These are phyloP conservation scores for Lipotes vexillifer DNA, from an alignment of 2,113 vertebrate species.

Conservation along the genomic window DNA sequence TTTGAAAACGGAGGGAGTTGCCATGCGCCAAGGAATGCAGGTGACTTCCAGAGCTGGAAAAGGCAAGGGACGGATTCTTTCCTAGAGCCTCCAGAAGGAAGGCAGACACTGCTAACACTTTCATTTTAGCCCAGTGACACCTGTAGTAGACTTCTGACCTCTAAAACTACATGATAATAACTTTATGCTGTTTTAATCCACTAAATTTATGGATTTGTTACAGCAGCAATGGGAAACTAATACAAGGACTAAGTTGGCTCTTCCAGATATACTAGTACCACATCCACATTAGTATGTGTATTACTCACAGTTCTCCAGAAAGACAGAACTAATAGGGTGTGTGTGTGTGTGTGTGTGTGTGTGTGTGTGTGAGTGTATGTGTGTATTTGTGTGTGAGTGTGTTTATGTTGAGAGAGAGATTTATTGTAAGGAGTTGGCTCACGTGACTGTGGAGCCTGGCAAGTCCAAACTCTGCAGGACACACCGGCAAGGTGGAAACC, in stretches of 20 bases:
- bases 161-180: not conserved
- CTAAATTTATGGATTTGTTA: not conserved
- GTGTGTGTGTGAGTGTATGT: not conserved
- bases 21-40: not conserved
- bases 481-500: not conserved
- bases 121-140: not conserved
- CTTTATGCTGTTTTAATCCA: not conserved
- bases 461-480: not conserved
- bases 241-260: not conserved
- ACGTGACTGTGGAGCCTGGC: not conserved
- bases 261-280: not conserved
- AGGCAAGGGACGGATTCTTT: not conserved
- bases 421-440: not conserved
- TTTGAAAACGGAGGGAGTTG: not conserved
- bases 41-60: not conserved
- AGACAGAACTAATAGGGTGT: not conserved
- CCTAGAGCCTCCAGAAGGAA: not conserved
- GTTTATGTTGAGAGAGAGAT: not conserved
- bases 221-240: not conserved
- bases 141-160: not conserved
- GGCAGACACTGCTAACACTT: fast-evolving
- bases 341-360: not conserved
- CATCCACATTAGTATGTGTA: not conserved
- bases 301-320: not conserved
- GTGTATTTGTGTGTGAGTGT: not conserved